Base-by-base conservation (phyloP, 2,113 vertebrate genomes). In the Lutjanus erythropterus region DNA sequence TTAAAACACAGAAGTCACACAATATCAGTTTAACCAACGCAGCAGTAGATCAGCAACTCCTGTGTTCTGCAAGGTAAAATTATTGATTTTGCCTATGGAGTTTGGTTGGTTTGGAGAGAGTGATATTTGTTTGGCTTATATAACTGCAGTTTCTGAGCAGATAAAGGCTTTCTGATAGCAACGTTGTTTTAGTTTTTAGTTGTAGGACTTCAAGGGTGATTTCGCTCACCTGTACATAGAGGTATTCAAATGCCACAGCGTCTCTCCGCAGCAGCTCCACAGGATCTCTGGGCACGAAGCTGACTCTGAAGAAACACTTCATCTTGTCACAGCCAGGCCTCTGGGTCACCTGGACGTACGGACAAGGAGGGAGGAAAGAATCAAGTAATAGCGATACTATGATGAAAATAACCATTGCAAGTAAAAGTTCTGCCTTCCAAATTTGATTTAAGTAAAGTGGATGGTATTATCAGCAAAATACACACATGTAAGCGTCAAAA, bases 241-340 rank as follows among this genome's bases (percentile, higher is more conserved):
- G 96, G 94, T 99, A 99, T 85, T 99, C 98, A 84, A 99, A 99
- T 60, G 98, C 98, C 85, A 99, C 96, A 1, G 96, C 96, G 92
- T 99, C 97, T 92, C 97, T 95, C 67, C 98, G 94, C 78, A 99
- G 94, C 84, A 99, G 96, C 90, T 99, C 98, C 87, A 99, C 96
- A 0, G 98, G 98, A 89, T 99, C 98, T 90, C 97, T 96, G 90
- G 97, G 98, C 85, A 99, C 96, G 78, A 99, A 99, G 93, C 97
- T 98, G 89, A 99, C 96, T 83, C 98, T 93, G 86, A 99, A 99
- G 91, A 98, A 96, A 95, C 98, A 99, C 92, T 97, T 97, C 97
- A 98, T 99, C 92, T 97, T 98, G 88, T 98, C 97, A 4, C 96
- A 97, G 76, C 96, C 95, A 62, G 97, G 96, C 88, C 97, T 96